Conservation (phyloP, 1,140 invertebrate species). For the Steinernema feltiae region DNA sequence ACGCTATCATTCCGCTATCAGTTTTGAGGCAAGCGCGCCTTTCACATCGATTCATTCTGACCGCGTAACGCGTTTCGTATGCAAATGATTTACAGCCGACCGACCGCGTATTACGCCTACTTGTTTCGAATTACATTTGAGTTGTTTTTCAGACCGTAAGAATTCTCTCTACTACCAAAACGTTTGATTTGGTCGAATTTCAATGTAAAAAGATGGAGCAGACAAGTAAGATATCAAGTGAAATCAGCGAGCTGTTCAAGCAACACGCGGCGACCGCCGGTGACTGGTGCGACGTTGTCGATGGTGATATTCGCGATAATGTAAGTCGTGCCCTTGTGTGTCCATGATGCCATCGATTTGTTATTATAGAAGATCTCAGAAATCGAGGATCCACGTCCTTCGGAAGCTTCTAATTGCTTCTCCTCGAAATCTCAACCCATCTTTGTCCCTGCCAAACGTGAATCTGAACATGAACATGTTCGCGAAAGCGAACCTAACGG, state of each 20-base stretch:
- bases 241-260: not conserved
- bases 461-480: not conserved
- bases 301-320: not conserved
- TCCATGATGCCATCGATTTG: not conserved
- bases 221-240: not conserved
- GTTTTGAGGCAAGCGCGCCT: too few species aligned
- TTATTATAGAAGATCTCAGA: not conserved
- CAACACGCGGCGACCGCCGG: not conserved
- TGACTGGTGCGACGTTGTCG: constrained; percentile 4
- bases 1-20: too few species aligned
- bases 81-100: too few species aligned
- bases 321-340: not conserved
- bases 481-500: not conserved
- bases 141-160: too few species aligned
- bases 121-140: too few species aligned
- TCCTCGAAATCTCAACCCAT: not conserved
- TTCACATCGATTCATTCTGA: too few species aligned
- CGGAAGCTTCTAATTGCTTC: not conserved
- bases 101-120: too few species aligned
- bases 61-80: too few species aligned
- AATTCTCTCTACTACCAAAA: too few species aligned
- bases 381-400: constrained; percentile 1
- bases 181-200: too few species aligned
- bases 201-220: too few species aligned
- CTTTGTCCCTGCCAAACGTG: too few species aligned